Percentiles rank a stretch among this genome's conserved stretches.
Conservation (phyloP, 2,888 invertebrate genomes). For the Flabesymbios commensalis region DNA sequence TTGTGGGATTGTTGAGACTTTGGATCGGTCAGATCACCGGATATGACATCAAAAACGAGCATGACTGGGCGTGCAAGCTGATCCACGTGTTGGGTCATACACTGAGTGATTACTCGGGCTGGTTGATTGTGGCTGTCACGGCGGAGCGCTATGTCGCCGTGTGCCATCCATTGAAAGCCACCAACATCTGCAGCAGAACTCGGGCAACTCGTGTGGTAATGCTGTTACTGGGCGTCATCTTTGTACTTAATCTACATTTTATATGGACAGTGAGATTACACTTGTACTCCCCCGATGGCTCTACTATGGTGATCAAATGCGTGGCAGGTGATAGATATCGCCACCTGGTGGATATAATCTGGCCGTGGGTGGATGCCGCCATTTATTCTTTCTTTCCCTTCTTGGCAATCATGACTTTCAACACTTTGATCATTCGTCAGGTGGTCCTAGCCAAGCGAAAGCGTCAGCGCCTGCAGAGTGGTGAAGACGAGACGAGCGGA, state of each 20-base stretch:
- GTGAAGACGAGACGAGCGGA: neutral
- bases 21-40: conserved; percentile 50
- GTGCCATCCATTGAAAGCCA: conserved; percentile 47
- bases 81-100: conserved; percentile 44
- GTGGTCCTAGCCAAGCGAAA: conserved; percentile 39
- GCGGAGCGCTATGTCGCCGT: conserved; percentile 55
- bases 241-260: conserved; percentile 48
- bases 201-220: conserved; percentile 46
- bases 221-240: conserved; percentile 38
- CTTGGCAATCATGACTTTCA: conserved; percentile 46
- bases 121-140: conserved; percentile 57
- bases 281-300: conserved; percentile 14
- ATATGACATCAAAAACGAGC: conserved; percentile 39
- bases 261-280: conserved; percentile 46
- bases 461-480: conserved; percentile 7
- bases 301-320: conserved; percentile 24
- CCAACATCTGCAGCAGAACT: conserved; percentile 41
- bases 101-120: conserved; percentile 48
- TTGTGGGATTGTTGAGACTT: conserved; percentile 46
- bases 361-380: conserved; percentile 53
- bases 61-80: conserved; percentile 46
- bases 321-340: conserved; percentile 24
- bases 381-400: conserved; percentile 53
- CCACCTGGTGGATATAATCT: conserved; percentile 39
- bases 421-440: conserved; percentile 50